phyloP scores from a whole-genome alignment of 2,113 vertebrate species.

The Bucco capensis region DNA sequence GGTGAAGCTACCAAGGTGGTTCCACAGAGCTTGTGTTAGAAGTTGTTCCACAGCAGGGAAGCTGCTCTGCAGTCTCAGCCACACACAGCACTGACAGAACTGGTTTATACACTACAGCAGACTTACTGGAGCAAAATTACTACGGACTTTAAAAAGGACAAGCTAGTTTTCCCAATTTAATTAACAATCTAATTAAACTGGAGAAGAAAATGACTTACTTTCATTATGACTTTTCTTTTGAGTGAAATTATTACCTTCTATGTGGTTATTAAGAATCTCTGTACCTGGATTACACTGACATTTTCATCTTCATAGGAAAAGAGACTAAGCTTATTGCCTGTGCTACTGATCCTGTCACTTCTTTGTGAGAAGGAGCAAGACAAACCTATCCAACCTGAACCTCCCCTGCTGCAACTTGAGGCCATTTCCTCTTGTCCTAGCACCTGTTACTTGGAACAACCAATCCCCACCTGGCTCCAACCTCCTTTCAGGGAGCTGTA shows the following conservation, averaged over 20 bases:
- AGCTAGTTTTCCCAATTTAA: background rate
- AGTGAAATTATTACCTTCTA: background rate
- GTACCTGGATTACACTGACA: background rate
- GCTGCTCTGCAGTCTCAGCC: background rate
- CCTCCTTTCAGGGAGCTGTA: too few relatives aligned
- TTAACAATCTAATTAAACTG: background rate
- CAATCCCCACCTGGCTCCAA: too few relatives aligned
- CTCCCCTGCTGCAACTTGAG: too few relatives aligned
- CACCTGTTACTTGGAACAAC: too few relatives aligned
- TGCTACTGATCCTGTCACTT: background rate
- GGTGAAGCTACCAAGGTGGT: background rate
- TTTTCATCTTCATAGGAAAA: background rate
- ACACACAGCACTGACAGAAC: background rate
- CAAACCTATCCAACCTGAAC: too few relatives aligned
- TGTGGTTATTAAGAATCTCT: background rate
- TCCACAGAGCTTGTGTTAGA: background rate
- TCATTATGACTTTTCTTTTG: background rate
- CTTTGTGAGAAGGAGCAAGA: background rate
- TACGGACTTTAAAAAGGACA: background rate
- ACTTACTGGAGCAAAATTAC: background rate
- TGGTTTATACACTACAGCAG: background rate
- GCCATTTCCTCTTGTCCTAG: too few relatives aligned
- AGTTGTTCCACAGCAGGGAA: background rate
- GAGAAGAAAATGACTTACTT: background rate
- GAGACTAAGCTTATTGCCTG: background rate